These are phyloP conservation scores for Papilio gigon DNA, from an alignment of 2,888 invertebrate species.

Conservation along the genomic window DNA sequence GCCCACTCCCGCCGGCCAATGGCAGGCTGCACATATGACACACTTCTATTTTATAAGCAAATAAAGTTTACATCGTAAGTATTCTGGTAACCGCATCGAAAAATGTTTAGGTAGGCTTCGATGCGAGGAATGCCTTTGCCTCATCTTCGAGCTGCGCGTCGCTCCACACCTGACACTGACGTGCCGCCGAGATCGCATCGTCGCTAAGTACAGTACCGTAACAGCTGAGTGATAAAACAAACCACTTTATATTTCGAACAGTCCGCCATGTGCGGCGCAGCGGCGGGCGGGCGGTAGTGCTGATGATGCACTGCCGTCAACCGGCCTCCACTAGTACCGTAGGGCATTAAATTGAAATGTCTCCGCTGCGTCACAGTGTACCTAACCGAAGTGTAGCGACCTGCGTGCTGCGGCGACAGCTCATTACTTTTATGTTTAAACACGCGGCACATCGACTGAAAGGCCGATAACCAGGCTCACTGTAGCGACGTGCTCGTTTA, in stretches of 20 bases:
- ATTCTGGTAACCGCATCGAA: too few relatives aligned
- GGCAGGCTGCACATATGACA: not conserved
- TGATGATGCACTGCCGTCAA: not conserved
- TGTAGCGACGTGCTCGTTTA: not conserved
- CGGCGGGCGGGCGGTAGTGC: too few relatives aligned
- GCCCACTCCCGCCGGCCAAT: too few relatives aligned
- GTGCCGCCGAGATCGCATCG: not conserved
- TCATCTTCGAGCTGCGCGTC: not conserved
- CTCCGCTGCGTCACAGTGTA: not conserved
- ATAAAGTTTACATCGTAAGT: not conserved
- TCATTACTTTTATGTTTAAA: not conserved
- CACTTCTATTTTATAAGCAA: not conserved
- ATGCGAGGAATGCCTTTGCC: too few relatives aligned
- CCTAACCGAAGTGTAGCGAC: not conserved
- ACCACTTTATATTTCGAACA: conserved; percentile 35
- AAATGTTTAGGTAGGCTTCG: too few relatives aligned
- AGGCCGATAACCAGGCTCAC: too few relatives aligned
- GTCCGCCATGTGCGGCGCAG: not conserved
- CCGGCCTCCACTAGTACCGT: not conserved
- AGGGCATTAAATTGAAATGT: not conserved
- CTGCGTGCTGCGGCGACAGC: too few relatives aligned
- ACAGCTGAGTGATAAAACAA: not conserved
- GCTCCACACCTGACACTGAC: not conserved
- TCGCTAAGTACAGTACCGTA: not conserved
- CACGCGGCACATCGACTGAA: not conserved